Evolutionary conservation across 2,113 vertebrate species (phyloP).

Genomic region (Sminthopsis crassicaudata): DNA sequence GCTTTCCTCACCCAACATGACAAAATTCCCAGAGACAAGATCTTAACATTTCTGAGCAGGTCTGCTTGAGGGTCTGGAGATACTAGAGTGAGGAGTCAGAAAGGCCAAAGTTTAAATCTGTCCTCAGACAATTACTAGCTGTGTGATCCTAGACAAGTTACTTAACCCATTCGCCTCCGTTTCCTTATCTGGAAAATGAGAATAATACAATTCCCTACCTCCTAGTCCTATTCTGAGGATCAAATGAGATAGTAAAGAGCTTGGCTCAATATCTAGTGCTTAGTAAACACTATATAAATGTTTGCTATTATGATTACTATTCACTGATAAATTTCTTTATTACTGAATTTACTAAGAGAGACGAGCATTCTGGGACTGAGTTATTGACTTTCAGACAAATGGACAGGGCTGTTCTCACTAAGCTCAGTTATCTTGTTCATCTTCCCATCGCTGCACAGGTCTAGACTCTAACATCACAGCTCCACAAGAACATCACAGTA

Average conservation of each 20-base stretch:
- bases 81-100: not conserved
- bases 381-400: not conserved
- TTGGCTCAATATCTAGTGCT: not conserved
- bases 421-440: not conserved
- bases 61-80: not conserved
- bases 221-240: not conserved
- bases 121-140: not conserved
- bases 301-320: not conserved
- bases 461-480: not conserved
- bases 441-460: not conserved
- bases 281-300: not conserved
- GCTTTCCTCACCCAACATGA: not conserved
- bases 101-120: not conserved
- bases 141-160: not conserved
- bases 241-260: not conserved
- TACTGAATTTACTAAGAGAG: not conserved
- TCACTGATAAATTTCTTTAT: not conserved
- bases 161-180: not conserved
- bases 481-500: not conserved
- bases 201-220: not conserved
- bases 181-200: not conserved
- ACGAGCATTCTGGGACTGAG: not conserved
- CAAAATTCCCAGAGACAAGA: not conserved
- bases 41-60: not conserved
- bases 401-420: not conserved